phyloP scores from a whole-genome alignment of 1,140 invertebrate genomes.

The Tetramorium simillimum region DNA sequence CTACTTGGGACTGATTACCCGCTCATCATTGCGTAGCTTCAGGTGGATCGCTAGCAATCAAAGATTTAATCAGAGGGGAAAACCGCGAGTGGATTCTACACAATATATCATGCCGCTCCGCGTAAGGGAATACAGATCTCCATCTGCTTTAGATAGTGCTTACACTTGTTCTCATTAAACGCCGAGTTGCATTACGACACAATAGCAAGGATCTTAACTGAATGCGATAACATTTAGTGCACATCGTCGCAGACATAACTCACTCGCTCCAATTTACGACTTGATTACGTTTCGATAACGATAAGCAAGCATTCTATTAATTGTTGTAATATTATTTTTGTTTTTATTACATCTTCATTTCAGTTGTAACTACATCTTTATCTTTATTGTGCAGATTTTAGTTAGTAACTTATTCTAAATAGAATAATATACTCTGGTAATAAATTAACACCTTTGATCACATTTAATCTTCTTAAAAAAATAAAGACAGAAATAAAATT shows the following conservation, averaged over 20 bases:
- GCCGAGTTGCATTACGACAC: constrained; percentile 23
- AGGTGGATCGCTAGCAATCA: constrained; percentile 73
- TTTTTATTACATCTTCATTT: background rate
- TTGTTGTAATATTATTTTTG: constrained; percentile 4
- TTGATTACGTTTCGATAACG: background rate
- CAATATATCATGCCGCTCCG: constrained; percentile 74
- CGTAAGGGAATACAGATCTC: constrained; percentile 59
- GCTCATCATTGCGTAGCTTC: constrained; percentile 60
- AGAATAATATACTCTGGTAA: background rate
- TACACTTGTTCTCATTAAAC: constrained; percentile 51
- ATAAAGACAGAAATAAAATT: background rate
- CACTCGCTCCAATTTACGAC: constrained; percentile 19
- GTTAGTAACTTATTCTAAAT: background rate
- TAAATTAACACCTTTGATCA: background rate
- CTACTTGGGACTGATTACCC: constrained; percentile 49
- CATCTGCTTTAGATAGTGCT: constrained; percentile 41
- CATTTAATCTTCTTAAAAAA: background rate
- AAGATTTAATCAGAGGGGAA: constrained; percentile 75
- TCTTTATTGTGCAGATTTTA: background rate
- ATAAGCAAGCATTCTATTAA: background rate
- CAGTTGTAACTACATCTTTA: background rate
- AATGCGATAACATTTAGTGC: constrained; percentile 19
- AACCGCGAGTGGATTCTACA: constrained; percentile 56
- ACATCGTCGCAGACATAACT: constrained; percentile 1
- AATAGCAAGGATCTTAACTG: constrained; percentile 39